phyloP scores from a whole-genome alignment of 2,888 invertebrate species.

The Drosophila prostipennis region DNA sequence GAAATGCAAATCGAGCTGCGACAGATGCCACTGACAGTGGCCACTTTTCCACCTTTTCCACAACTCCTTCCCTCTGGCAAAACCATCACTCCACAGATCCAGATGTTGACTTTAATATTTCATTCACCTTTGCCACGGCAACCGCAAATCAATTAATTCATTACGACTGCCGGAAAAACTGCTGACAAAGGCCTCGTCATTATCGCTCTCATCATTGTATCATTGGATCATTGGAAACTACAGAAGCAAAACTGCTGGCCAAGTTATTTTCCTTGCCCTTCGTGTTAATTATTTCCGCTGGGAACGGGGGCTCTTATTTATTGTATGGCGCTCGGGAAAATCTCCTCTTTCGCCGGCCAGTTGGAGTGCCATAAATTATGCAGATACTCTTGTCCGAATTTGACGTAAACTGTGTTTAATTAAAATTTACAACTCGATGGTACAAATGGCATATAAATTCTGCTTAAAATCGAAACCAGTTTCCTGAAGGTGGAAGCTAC shows the following conservation, averaged over 20 bases:
- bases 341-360: constrained; percentile 13
- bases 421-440: constrained; percentile 59
- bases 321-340: constrained; percentile 49
- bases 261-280: constrained; percentile 52
- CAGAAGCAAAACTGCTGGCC: constrained; percentile 63
- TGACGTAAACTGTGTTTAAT: constrained; percentile 69
- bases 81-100: not conserved
- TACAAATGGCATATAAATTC: no score
- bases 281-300: constrained; percentile 76
- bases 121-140: constrained; percentile 36
- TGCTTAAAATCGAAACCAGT: not conserved
- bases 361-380: constrained; percentile 60
- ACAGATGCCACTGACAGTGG: constrained; percentile 64
- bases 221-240: constrained; percentile 7
- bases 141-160: constrained; percentile 73
- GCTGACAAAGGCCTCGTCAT: constrained; percentile 37
- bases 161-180: constrained; percentile 26
- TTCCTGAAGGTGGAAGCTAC: no score
- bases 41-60: not conserved
- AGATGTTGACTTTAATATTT: constrained; percentile 48
- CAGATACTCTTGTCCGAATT: constrained; percentile 58
- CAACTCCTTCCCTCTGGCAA: no score
- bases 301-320: constrained; percentile 67
- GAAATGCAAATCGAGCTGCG: constrained; percentile 54
- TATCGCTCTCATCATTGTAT: constrained; percentile 8